phyloP scores from a whole-genome alignment of 2,113 vertebrate genomes.

The Trichechus manatus region DNA sequence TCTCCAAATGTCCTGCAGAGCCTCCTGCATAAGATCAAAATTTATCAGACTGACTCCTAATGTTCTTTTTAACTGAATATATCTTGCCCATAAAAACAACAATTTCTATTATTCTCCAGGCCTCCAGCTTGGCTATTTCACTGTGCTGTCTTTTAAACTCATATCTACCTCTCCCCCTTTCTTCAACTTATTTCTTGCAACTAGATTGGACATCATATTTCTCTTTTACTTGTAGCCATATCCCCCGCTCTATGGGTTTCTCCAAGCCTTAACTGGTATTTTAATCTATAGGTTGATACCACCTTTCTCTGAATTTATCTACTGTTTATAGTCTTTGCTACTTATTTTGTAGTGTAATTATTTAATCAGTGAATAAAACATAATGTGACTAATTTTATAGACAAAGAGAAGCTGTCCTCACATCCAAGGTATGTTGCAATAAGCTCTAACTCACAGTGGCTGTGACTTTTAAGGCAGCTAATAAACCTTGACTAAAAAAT shows the following conservation, averaged over 20 bases:
- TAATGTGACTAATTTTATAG: not conserved
- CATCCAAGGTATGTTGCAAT: fast-evolving
- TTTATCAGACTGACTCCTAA: too few species aligned
- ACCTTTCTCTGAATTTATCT: not conserved
- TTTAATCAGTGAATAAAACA: not conserved
- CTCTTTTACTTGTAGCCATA: not conserved
- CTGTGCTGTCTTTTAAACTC: too few species aligned
- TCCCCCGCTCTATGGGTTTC: fast-evolving
- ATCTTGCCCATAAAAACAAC: not conserved
- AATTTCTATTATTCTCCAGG: not conserved
- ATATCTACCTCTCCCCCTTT: not conserved
- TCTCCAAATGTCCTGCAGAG: not conserved
- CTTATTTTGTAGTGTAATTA: not conserved
- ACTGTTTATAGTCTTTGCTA: too few species aligned
- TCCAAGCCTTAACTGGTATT: not conserved
- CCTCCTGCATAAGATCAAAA: not conserved
- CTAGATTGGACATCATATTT: fast-evolving
- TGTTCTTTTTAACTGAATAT: not conserved
- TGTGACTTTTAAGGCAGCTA: not conserved
- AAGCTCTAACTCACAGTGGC: fast-evolving
- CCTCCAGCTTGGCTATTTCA: not conserved
- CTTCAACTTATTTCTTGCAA: not conserved
- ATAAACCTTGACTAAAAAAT: not conserved
- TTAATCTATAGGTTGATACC: not conserved
- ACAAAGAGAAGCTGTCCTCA: not conserved